Percentiles rank a stretch among this genome's conserved stretches.
Evolutionary conservation across 2,888 invertebrate species (phyloP).

Genomic region (Mesoligia furuncula): DNA sequence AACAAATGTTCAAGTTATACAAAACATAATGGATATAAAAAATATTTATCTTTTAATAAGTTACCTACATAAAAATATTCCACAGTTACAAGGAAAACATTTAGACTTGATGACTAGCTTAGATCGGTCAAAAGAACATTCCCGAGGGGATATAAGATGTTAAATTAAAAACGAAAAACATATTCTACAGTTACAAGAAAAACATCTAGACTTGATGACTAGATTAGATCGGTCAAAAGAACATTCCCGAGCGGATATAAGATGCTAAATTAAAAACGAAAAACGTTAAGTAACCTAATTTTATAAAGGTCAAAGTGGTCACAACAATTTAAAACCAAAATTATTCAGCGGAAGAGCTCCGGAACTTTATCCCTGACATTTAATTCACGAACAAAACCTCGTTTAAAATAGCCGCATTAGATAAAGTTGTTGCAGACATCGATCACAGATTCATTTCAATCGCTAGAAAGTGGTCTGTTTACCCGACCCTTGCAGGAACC

Average conservation of each 20-base stretch:
- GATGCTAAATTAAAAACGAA: conserved; percentile 14
- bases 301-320: conserved; percentile 48
- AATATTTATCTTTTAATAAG: neutral
- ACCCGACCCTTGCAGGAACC: conserved; percentile 66
- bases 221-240: conserved; percentile 42
- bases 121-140: conserved; percentile 30
- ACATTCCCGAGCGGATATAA: neutral
- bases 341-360: conserved; percentile 23
- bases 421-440: conserved; percentile 63
- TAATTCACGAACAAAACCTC: conserved; percentile 33
- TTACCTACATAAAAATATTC: conserved; percentile 26
- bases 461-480: conserved; percentile 65
- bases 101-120: conserved; percentile 22
- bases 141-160: too few species aligned
- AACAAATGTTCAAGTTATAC: neutral
- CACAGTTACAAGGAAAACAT: conserved; percentile 13
- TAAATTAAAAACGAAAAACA: too few species aligned
- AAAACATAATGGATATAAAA: neutral
- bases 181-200: conserved; percentile 18
- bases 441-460: conserved; percentile 72
- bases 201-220: neutral
- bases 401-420: conserved; percentile 36
- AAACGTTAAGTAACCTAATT: conserved; percentile 26
- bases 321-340: conserved; percentile 32
- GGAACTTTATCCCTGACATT: conserved; percentile 54